Evolutionary conservation across 2,113 vertebrate genomes (phyloP).

Genomic region (Paradoxurus hermaphroditus): DNA sequence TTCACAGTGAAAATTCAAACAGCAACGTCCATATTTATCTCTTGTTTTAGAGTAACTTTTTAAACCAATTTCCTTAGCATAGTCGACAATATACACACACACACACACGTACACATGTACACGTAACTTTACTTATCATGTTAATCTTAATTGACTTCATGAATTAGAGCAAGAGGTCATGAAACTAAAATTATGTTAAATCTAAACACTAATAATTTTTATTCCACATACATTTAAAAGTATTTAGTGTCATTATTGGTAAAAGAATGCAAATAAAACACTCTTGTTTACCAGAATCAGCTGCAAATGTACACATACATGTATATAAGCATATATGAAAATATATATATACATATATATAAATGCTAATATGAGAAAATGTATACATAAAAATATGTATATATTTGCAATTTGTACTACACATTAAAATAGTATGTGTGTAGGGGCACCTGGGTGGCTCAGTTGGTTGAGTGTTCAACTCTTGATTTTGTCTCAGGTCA

Average conservation of each 20-base stretch:
- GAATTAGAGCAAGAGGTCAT: background rate
- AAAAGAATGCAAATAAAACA: background rate
- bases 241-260: background rate
- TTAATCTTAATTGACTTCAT: background rate
- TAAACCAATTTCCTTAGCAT: background rate
- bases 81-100: background rate
- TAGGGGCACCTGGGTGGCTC: background rate
- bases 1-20: background rate
- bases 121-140: background rate
- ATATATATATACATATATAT: fast-evolving
- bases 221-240: background rate
- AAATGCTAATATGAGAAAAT: background rate
- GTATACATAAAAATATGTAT: background rate
- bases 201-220: background rate
- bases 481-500: too few relatives aligned
- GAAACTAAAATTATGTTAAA: background rate
- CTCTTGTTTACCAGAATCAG: background rate
- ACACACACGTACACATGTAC: background rate
- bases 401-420: background rate
- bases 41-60: background rate
- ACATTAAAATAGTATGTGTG: background rate
- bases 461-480: too few relatives aligned
- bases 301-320: background rate
- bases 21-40: background rate
- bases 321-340: background rate